A percentile compares a stretch with the other conserved stretches of the same genome.
Evolutionary conservation across 2,888 invertebrate genomes (phyloP).

Genomic region (Tineola bisselliella): DNA sequence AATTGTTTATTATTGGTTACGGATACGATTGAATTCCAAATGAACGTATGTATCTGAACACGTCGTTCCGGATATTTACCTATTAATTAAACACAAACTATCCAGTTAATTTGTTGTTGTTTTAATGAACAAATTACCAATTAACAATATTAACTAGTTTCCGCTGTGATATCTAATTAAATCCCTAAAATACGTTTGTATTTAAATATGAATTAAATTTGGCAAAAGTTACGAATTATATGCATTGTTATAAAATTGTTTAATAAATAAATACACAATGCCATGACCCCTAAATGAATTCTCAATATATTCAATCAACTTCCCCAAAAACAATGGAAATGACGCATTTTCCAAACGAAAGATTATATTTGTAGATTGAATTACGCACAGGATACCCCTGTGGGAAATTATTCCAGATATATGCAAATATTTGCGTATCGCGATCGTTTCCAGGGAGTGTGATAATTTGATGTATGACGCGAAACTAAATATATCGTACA

Average conservation of each 20-base stretch:
- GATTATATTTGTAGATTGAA: background rate
- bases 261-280: too few relatives aligned
- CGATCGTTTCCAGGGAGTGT: background rate
- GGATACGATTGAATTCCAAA: constrained; percentile 35
- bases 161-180: too few relatives aligned
- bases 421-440: constrained; percentile 10
- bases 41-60: constrained; percentile 23
- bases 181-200: too few relatives aligned
- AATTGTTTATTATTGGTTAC: constrained; percentile 24
- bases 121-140: constrained; percentile 1
- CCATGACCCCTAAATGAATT: too few relatives aligned
- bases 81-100: constrained; percentile 37
- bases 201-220: too few relatives aligned
- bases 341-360: background rate
- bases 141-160: background rate
- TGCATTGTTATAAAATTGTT: too few relatives aligned
- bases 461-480: constrained; percentile 9
- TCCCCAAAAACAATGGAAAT: background rate
- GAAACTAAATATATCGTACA: constrained; percentile 1
- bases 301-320: background rate
- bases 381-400: constrained; percentile 4
- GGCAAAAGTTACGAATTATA: too few relatives aligned
- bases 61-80: constrained; percentile 31
- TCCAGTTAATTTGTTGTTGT: constrained; percentile 4
- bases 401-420: constrained; percentile 8